phyloP scores from a whole-genome alignment of 2,113 vertebrate genomes.

The Mormyrus lacerda region DNA sequence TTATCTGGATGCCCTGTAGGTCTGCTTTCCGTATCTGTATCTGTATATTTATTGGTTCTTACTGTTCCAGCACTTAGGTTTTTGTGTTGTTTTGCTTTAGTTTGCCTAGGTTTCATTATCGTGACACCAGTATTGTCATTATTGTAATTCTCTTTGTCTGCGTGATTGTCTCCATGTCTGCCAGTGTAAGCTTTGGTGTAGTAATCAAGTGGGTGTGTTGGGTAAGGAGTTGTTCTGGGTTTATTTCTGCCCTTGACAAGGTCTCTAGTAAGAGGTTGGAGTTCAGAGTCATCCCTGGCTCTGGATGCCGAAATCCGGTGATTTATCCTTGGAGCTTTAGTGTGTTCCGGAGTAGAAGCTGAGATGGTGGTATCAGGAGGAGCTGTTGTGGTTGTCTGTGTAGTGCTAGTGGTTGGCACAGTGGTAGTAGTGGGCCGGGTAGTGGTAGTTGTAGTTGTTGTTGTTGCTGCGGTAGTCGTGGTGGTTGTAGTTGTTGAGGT shows the following conservation, averaged over 20 bases:
- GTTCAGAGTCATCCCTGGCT: conserved; percentile 38
- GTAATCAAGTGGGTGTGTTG: conserved; percentile 41
- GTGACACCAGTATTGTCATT: conserved; percentile 44
- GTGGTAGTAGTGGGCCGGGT: conserved; percentile 15
- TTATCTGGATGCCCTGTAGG: conserved; percentile 55
- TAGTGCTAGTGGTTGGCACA: conserved; percentile 18
- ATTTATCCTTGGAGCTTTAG: conserved; percentile 29
- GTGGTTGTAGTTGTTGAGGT: conserved; percentile 9
- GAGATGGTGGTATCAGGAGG: not conserved
- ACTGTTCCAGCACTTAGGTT: conserved; percentile 63
- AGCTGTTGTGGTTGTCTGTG: not conserved
- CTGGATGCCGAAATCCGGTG: conserved; percentile 20
- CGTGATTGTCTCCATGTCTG: conserved; percentile 61
- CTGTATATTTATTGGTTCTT: conserved; percentile 65
- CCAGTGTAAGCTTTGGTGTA: conserved; percentile 44
- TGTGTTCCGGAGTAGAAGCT: conserved; percentile 17
- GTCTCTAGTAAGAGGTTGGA: conserved; percentile 48
- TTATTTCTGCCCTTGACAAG: conserved; percentile 48
- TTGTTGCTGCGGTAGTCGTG: not conserved
- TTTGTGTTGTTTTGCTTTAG: conserved; percentile 54
- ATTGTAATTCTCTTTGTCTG: conserved; percentile 57
- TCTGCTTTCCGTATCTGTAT: conserved; percentile 45
- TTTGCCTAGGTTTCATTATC: conserved; percentile 53
- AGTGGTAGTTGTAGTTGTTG: not conserved
- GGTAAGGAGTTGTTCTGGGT: conserved; percentile 13